phyloP scores from a whole-genome alignment of 1,140 invertebrate genomes.

The Lanistes nyassanus region DNA sequence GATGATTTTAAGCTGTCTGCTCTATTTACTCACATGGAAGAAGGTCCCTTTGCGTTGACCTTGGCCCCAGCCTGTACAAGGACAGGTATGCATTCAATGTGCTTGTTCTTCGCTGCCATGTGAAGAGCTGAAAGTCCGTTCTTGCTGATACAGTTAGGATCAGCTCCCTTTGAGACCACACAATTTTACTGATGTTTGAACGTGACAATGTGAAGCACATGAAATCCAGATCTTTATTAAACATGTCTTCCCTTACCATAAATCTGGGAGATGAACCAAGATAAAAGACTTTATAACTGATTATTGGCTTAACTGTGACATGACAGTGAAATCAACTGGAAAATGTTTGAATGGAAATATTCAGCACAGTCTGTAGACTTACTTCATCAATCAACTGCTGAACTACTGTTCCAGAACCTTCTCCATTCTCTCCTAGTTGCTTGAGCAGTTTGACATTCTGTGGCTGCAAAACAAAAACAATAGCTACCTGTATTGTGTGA shows the following conservation, averaged over 20 bases:
- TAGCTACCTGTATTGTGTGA: too few relatives aligned
- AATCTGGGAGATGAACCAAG: neutral
- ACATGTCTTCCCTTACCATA: too few relatives aligned
- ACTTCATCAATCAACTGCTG: constrained; percentile 65
- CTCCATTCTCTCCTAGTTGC: constrained; percentile 59
- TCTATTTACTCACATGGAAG: constrained; percentile 47
- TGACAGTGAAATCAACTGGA: neutral
- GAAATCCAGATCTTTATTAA: neutral
- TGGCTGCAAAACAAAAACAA: constrained; percentile 43
- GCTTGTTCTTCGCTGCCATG: constrained; percentile 62
- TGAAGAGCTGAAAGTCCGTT: constrained; percentile 60
- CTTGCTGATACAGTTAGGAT: constrained; percentile 63
- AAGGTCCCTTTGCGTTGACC: constrained; percentile 63
- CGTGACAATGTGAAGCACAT: neutral
- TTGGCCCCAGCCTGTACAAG: constrained; percentile 60
- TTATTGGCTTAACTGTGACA: neutral
- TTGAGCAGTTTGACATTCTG: constrained; percentile 59
- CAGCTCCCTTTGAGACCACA: constrained; percentile 57
- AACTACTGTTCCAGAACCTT: constrained; percentile 57
- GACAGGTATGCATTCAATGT: constrained; percentile 57
- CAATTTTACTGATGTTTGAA: neutral
- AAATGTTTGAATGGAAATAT: too few relatives aligned
- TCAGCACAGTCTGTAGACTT: neutral
- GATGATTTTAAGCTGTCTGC: neutral
- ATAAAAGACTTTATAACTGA: neutral